A percentile compares a stretch with the other conserved stretches of the same genome.
Conservation (phyloP, 1,140 invertebrate species). For the Hylaeus anthracinus region DNA sequence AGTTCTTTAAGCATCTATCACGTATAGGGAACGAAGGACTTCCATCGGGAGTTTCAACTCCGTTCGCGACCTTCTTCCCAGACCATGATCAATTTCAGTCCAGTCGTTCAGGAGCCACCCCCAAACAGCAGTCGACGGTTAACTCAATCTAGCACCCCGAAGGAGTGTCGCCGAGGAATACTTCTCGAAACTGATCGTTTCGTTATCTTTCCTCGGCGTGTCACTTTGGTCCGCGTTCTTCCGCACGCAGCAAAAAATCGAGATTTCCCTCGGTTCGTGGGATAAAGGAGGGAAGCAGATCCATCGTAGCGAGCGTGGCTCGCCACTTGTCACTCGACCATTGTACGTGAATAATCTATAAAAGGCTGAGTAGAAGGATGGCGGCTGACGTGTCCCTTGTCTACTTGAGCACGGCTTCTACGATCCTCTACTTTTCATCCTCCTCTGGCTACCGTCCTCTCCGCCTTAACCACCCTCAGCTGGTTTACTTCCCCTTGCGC, state of each 20-base stretch:
- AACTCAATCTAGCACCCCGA: not conserved
- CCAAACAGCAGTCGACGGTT: not conserved
- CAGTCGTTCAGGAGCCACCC: not conserved
- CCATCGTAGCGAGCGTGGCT: conserved; percentile 38
- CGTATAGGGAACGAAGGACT: no score
- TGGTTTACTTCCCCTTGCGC: conserved; percentile 42
- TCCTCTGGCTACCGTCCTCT: conserved; percentile 53
- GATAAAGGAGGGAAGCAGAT: conserved; percentile 41
- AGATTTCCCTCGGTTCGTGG: conserved; percentile 37
- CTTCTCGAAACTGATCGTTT: conserved; percentile 1
- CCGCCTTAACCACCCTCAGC: conserved; percentile 46
- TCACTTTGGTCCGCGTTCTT: not conserved
- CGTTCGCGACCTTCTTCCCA: not conserved
- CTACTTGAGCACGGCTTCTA: conserved; percentile 80
- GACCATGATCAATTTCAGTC: not conserved
- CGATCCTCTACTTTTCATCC: conserved; percentile 77
- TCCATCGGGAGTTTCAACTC: no score
- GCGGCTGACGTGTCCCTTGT: conserved; percentile 78
- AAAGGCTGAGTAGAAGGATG: conserved; percentile 77
- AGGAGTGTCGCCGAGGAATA: not conserved
- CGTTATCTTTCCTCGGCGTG: not conserved
- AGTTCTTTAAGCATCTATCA: no score
- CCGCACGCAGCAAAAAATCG: conserved; percentile 12
- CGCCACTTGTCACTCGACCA: conserved; percentile 73
- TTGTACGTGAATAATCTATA: conserved; percentile 80